Evolutionary conservation across 1,140 invertebrate genomes (phyloP).

Genomic region (Melipona quadrifasciata): DNA sequence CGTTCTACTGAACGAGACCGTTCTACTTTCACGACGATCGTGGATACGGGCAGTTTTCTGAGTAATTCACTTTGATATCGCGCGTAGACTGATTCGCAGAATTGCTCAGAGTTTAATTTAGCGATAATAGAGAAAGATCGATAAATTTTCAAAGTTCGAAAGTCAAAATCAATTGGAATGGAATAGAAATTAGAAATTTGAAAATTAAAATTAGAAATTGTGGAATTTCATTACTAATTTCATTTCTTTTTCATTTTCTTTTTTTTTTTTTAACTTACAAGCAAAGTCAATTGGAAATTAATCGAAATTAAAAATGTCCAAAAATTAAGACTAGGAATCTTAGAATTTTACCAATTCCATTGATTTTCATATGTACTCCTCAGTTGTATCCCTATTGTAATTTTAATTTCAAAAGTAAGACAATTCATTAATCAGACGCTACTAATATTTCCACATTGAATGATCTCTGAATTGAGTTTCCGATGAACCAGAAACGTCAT

Average conservation of each 20-base stretch:
- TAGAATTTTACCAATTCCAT: no score
- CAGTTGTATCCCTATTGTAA: no score
- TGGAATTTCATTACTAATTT: background rate
- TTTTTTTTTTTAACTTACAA: no score
- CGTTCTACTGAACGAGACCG: background rate
- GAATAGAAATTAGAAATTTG: background rate
- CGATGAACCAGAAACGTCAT: slow-evolving; percentile 50
- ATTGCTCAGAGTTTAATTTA: background rate
- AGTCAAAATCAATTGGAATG: background rate
- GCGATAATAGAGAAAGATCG: background rate
- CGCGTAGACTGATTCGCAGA: background rate
- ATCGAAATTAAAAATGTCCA: no score
- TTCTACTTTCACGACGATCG: background rate
- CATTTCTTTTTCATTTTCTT: no score
- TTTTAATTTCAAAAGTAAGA: no score
- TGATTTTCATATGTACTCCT: no score
- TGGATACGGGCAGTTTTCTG: background rate
- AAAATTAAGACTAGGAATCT: no score
- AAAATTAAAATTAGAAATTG: background rate
- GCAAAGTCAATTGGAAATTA: no score
- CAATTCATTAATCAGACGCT: background rate
- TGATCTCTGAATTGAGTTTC: slow-evolving; percentile 3
- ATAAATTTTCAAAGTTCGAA: background rate
- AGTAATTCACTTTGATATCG: background rate
- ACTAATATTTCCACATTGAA: background rate